Evolutionary conservation across 64 coral and sea anemone genomes (phyloP).

Genomic region (Stylophora pistillata): DNA sequence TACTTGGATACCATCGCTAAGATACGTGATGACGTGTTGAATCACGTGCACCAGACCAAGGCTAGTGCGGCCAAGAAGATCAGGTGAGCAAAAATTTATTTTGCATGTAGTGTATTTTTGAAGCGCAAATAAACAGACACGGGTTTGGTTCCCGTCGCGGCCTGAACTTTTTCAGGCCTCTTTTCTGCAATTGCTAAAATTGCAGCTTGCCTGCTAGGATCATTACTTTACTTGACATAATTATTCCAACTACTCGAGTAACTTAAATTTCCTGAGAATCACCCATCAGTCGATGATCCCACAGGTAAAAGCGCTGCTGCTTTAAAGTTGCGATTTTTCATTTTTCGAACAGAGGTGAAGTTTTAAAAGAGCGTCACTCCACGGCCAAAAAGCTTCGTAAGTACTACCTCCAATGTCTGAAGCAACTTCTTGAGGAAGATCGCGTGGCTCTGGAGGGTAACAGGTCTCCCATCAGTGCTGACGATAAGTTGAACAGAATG

Average conservation of each 20-base stretch:
- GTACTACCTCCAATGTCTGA: conserved; percentile 96
- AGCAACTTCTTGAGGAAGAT: conserved; percentile 92
- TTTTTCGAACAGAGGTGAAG: conserved; percentile 59
- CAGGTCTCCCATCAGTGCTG: conserved; percentile 43
- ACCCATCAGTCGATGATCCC: too few relatives aligned
- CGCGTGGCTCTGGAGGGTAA: conserved; percentile 48
- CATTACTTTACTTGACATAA: too few relatives aligned
- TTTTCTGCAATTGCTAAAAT: too few relatives aligned
- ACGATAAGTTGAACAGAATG: conserved; percentile 83
- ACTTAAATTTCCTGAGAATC: too few relatives aligned
- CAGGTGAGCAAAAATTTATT: conserved; percentile 35
- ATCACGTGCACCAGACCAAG: conserved; percentile 89
- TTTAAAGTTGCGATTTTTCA: neutral
- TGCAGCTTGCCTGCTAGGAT: too few relatives aligned
- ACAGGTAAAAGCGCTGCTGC: neutral
- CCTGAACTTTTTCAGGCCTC: too few relatives aligned
- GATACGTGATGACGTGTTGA: conserved; percentile 89
- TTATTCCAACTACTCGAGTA: too few relatives aligned
- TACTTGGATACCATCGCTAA: conserved; percentile 97
- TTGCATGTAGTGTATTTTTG: too few relatives aligned
- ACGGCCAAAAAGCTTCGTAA: conserved; percentile 93
- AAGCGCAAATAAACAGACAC: too few relatives aligned
- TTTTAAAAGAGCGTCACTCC: conserved; percentile 86
- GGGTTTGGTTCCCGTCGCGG: too few relatives aligned
- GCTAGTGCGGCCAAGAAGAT: conserved; percentile 92